A percentile compares a stretch with the other conserved stretches of the same genome.
Evolutionary conservation across 1,140 invertebrate species (phyloP).

Genomic region (Megathymus violae): DNA sequence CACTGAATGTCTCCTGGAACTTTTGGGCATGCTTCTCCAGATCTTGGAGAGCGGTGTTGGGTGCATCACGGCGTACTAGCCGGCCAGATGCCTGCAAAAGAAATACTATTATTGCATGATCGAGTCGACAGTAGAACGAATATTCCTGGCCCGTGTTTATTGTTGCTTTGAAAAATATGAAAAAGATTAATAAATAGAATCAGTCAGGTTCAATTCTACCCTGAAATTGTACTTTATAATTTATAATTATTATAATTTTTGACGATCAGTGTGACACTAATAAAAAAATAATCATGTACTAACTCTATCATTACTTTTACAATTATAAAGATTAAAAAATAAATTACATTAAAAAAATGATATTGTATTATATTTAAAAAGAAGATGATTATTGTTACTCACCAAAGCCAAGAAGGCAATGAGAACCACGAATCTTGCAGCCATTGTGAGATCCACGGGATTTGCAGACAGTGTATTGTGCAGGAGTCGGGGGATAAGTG

Average conservation of each 20-base stretch:
- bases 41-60: constrained; percentile 52
- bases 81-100: constrained; percentile 50
- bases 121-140: no score
- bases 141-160: no score
- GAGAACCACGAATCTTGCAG: constrained; percentile 58
- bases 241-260: no score
- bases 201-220: no score
- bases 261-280: no score
- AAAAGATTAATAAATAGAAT: no score
- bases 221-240: no score
- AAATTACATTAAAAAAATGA: no score
- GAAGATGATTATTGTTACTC: constrained; percentile 38
- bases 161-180: no score
- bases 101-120: background rate
- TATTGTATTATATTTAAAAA: background rate
- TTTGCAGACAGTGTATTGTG: constrained; percentile 16
- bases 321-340: no score
- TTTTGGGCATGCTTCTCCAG: constrained; percentile 64
- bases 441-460: constrained; percentile 39
- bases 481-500: constrained; percentile 29
- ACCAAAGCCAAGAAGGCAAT: constrained; percentile 67
- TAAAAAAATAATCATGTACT: no score
- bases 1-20: constrained; percentile 67
- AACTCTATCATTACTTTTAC: no score
- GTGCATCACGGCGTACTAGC: constrained; percentile 62